These are phyloP conservation scores for Phoenicopterus ruber DNA, from an alignment of 2,113 vertebrate species.

Conservation along the genomic window DNA sequence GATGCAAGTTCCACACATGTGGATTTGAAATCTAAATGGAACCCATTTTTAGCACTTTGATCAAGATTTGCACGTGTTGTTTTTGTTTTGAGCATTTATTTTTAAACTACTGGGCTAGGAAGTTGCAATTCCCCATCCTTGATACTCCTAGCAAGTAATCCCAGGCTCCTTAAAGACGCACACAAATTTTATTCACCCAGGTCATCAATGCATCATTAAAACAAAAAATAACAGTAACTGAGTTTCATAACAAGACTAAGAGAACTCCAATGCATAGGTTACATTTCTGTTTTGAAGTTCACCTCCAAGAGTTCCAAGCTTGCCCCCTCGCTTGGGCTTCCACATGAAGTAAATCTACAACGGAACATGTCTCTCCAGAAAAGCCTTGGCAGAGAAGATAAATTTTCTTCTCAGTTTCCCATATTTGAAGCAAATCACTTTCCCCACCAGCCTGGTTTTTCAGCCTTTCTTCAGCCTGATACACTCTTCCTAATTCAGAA, in stretches of 20 bases:
- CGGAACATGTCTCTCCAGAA: background rate
- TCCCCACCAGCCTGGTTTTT: background rate
- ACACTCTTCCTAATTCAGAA: background rate
- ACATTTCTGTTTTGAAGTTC: background rate
- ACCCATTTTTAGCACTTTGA: background rate
- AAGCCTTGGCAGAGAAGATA: background rate
- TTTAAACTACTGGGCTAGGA: background rate
- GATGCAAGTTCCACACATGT: background rate
- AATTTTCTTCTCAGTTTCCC: background rate
- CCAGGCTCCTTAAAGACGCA: background rate
- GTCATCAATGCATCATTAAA: background rate
- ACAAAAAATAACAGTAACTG: background rate
- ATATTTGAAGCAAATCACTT: background rate
- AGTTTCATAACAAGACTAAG: background rate
- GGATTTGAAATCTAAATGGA: background rate
- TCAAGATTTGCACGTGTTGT: background rate
- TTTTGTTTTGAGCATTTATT: background rate
- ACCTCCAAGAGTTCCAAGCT: background rate
- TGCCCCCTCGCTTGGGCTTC: background rate
- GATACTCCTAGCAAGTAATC: background rate
- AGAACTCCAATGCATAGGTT: background rate
- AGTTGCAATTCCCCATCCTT: background rate
- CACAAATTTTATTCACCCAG: background rate
- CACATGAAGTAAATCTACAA: background rate
- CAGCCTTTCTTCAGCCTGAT: background rate